Conservation (phyloP, 2,113 vertebrate species). For the Tychaedon coryphoeus region DNA sequence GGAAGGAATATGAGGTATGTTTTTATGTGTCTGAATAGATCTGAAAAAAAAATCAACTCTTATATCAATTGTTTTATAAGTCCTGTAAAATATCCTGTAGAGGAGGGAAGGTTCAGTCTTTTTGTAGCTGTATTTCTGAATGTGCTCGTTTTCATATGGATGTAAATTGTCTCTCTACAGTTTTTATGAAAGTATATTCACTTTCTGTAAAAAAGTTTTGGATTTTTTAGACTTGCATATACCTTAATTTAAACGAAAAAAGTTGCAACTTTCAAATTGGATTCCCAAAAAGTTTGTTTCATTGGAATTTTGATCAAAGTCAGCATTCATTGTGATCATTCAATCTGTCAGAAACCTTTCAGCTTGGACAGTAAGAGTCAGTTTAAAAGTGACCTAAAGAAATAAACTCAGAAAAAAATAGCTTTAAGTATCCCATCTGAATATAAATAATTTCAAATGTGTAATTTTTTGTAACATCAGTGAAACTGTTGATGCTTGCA, state of each 20-base stretch:
- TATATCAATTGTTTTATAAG: background rate
- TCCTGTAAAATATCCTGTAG: background rate
- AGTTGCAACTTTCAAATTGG: background rate
- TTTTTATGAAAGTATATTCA: background rate
- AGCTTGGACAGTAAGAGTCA: background rate
- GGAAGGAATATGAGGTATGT: slow-evolving; percentile 93
- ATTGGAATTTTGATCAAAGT: background rate
- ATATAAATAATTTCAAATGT: background rate
- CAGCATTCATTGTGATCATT: background rate
- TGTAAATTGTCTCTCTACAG: background rate
- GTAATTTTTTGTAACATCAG: background rate
- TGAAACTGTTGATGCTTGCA: background rate
- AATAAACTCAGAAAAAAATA: background rate
- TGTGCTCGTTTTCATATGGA: background rate
- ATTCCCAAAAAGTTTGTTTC: background rate
- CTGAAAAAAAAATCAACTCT: background rate
- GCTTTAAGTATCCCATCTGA: background rate
- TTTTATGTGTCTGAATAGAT: background rate
- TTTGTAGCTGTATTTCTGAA: background rate
- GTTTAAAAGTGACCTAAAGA: background rate
- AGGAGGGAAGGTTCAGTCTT: background rate
- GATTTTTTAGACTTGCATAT: background rate
- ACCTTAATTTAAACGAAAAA: background rate
- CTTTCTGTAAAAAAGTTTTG: background rate
- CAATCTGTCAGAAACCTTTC: background rate